A percentile compares a stretch with the other conserved stretches of the same genome.
Conservation (phyloP, 2,797 vertebrate species). For the Phoeniculus purpureus region DNA sequence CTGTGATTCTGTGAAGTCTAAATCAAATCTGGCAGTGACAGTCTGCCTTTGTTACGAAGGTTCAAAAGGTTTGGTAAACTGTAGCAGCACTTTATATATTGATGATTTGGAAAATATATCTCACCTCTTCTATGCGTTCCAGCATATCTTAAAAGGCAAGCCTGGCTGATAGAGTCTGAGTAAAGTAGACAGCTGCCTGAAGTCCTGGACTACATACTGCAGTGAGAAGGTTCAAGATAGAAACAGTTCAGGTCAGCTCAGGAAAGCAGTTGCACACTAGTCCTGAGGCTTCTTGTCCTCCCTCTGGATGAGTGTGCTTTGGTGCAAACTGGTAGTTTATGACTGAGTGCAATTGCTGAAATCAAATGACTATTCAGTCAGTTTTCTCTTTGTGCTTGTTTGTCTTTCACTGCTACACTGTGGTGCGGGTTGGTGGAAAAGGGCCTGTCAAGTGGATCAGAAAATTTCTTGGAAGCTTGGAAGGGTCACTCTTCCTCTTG, state of each 20-base stretch:
- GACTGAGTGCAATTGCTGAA: background rate
- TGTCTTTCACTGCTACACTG: background rate
- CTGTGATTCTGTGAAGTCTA: background rate
- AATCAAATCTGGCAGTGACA: background rate
- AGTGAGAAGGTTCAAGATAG: background rate
- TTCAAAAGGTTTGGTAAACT: background rate
- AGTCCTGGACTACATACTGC: background rate
- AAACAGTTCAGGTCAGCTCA: background rate
- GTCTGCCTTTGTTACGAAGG: background rate
- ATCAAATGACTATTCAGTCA: background rate
- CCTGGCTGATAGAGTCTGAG: background rate
- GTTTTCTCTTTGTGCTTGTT: background rate
- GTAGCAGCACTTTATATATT: background rate
- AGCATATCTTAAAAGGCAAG: background rate
- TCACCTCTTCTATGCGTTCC: background rate
- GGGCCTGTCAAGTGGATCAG: background rate
- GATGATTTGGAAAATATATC: rapidly evolving
- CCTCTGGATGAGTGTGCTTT: background rate
- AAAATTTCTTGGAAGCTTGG: background rate
- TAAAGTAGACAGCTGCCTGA: background rate
- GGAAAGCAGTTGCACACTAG: background rate
- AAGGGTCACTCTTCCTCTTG: background rate
- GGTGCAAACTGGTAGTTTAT: background rate
- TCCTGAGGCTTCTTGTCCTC: background rate
- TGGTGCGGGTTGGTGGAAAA: background rate